Percentiles rank a stretch among this genome's conserved stretches.
Evolutionary conservation across 2,888 invertebrate genomes (phyloP).

Genomic region (Cheiracanthium punctorium): DNA sequence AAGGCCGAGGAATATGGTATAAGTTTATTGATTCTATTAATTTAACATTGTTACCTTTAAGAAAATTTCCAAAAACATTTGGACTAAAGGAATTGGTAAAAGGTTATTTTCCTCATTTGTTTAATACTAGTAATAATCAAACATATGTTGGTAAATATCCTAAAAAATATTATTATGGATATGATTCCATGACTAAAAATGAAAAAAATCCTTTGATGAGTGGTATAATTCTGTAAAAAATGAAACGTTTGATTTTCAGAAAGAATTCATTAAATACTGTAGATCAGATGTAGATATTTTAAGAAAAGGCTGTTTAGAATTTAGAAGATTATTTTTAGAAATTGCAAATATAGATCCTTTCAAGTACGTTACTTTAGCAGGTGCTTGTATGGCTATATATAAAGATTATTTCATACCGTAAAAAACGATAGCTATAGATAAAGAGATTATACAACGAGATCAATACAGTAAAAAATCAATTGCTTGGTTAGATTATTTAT

Average conservation of each 20-base stretch:
- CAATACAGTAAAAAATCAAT: conserved; percentile 23
- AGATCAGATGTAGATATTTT: conserved; percentile 27
- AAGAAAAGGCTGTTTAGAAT: conserved; percentile 28
- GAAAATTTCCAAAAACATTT: conserved; percentile 20
- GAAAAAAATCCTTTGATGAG: not conserved
- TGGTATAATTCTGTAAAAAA: conserved; percentile 18
- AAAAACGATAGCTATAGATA: conserved; percentile 3
- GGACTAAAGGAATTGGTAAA: conserved; percentile 3
- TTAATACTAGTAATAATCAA: conserved; percentile 12
- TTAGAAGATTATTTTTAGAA: conserved; percentile 18
- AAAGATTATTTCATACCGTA: not conserved
- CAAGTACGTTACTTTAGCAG: conserved; percentile 9
- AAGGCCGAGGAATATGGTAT: not conserved
- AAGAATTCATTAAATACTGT: conserved; percentile 22
- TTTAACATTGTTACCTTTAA: not conserved
- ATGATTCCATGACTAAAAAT: not conserved
- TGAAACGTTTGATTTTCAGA: conserved; percentile 22
- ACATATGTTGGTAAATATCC: conserved; percentile 26
- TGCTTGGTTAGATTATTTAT: too few relatives aligned
- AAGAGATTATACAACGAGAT: not conserved
- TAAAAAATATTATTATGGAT: conserved; percentile 22
- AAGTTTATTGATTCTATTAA: conserved; percentile 23
- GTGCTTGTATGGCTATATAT: conserved; percentile 3
- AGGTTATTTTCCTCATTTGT: conserved; percentile 24
- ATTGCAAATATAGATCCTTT: not conserved